Base-by-base conservation (phyloP, 2,797 vertebrate species). In the Parambassis ranga region DNA sequence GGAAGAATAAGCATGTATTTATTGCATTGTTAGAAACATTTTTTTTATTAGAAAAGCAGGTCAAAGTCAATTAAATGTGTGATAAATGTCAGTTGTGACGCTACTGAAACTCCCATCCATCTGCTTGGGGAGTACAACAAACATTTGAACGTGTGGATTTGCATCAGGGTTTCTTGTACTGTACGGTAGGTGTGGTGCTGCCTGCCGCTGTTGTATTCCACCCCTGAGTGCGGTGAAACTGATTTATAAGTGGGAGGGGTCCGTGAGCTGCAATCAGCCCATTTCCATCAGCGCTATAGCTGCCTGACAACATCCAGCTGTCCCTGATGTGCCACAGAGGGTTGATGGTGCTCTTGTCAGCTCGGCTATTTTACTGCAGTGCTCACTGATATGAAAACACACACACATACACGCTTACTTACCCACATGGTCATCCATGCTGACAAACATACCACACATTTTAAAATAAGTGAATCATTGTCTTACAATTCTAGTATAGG, bases 231-330 rank as follows among this genome's bases (percentile, higher is more conserved):
- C 69, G 43, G 74, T 67, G 68, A 78, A 61, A 68, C 75, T 87
- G 85, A 89, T 90, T 87, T 90, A 90, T 84, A 71, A 67, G 77
- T 69, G 62, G 84, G 81, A 80, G 83, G 82, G 71, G 72, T 75
- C 50, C 13, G 15, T 22, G 66, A 81, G 83, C 82, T 68, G 85
- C 87, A 84, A 84, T 89, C 87, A 82, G 73, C 62, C 80, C 56
- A 58, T 89, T 88, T 82, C 87, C 87, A 89, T 92, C 90, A 89
- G 76, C 15, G 61, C 81, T 85, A 86, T 79, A 65, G 76, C 70
- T 64, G 71, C 79, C 75, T 89, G 89, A 90, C 89, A 89, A 84
- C 85, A 87, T 82, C 80, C 88, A 90, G 90, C 86, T 90, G 88
- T 89, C 85, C 77, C 83, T 58, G 75, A 85, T 84, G 86, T 87